Evolutionary conservation across 2,797 vertebrate species (phyloP).

Genomic region (Hippoglossus hippoglossus): DNA sequence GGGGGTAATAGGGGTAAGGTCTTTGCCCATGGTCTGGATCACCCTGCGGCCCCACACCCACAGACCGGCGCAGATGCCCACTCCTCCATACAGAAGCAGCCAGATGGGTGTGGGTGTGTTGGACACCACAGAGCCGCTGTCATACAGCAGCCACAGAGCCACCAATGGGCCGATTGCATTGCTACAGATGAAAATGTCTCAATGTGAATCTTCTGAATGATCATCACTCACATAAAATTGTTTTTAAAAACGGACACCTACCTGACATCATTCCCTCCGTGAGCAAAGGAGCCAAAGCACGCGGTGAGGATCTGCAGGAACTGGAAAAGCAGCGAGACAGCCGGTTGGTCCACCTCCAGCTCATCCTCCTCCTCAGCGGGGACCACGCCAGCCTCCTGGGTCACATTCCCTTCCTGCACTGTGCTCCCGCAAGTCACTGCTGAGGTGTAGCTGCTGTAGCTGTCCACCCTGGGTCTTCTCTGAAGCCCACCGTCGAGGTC

Average conservation of each 20-base stretch:
- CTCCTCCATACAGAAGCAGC: conserved; percentile 93
- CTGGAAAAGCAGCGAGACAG: conserved; percentile 94
- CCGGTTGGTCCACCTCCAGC: conserved; percentile 88
- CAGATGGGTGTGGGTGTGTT: conserved; percentile 90
- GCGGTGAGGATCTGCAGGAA: conserved; percentile 98
- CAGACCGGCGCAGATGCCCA: conserved; percentile 92
- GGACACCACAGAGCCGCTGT: conserved; percentile 84
- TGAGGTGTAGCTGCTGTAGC: conserved; percentile 93
- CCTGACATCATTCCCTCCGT: conserved; percentile 98
- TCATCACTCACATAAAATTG: background rate
- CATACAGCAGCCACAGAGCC: conserved; percentile 92
- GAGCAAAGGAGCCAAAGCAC: conserved; percentile 98
- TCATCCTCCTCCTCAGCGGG: conserved; percentile 84
- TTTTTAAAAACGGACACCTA: conserved; percentile 83
- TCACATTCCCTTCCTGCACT: conserved; percentile 62
- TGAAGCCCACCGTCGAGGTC: conserved; percentile 84
- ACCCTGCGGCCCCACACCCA: conserved; percentile 98
- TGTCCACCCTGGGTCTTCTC: conserved; percentile 90
- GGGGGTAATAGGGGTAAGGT: conserved; percentile 96
- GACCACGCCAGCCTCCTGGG: conserved; percentile 67
- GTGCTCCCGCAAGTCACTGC: conserved; percentile 82
- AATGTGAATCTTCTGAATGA: conserved; percentile 11
- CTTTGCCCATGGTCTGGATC: conserved; percentile 97
- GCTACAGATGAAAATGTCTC: conserved; percentile 69
- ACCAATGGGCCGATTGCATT: conserved; percentile 97